Evolutionary conservation across 2,888 invertebrate species (phyloP), one percentile per base, ranked within the genome.

Genomic region (Drosophila subquinaria): DNA sequence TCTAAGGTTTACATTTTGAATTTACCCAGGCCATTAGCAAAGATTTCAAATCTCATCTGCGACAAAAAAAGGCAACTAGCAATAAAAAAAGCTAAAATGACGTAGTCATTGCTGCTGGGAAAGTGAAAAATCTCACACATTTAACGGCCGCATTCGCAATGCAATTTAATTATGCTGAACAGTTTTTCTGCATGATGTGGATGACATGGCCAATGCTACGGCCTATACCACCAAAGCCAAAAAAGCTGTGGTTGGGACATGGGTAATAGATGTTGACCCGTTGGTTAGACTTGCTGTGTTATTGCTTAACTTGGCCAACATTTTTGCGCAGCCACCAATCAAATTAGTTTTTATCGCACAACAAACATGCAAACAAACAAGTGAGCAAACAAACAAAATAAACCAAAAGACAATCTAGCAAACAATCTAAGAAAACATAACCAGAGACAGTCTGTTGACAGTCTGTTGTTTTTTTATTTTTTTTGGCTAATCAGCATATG

Each of bases 61-160:
- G 73, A 77, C 61, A 73, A 63, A 55, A 63, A 42, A 64, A 20
- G 27, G 11, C 38, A 53, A 30, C 38, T n/a, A 23, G n/a, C 15
- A 47, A 60, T 4, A 8, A 45, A 35, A 45, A 35, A 47, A 45
- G 13, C 38, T 43, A 69, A 74, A 76, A 8, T 55, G 27, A 59
- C 75, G 59, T 51, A 47, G 79, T 76, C 76, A 76, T 69, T 48
- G 79, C 9, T 20, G 61, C 55, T 76, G 76, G 76, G 76, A 76
- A 76, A 76, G 76, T 76, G 76, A 74, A 76, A 75, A 76, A 48
- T 76, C 76, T 75, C 76, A 76, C 76, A 79, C 75, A 64, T 63
- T 68, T 61, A 52, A 42, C 56, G 36, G 40, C 53, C 52, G 51
- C 65, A 52, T 51, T 77, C 20, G 66, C 67, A 75, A 57, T 63